phyloP scores from a whole-genome alignment of 2,888 invertebrate genomes.

The Zygogramma bicolorata region DNA sequence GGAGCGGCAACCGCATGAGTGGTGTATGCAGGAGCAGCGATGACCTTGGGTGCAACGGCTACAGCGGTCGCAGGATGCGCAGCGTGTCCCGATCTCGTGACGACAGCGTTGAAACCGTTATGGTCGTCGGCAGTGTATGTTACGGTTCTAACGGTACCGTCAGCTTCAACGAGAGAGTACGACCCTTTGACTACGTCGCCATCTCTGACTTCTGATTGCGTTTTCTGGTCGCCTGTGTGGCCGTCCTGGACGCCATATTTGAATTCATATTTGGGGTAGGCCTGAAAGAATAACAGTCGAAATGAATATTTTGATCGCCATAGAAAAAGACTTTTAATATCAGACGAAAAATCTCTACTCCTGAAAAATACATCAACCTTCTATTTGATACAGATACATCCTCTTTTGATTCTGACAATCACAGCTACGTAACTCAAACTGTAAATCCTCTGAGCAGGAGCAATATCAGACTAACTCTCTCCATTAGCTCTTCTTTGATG shows the following conservation, averaged over 20 bases:
- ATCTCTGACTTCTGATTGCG: constrained; percentile 70
- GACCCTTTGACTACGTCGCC: constrained; percentile 72
- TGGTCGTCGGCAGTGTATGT: constrained; percentile 72
- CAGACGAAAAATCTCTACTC: too few relatives aligned
- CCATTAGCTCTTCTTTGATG: too few relatives aligned
- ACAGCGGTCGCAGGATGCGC: constrained; percentile 67
- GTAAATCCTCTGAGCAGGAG: too few relatives aligned
- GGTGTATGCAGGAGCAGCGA: constrained; percentile 54
- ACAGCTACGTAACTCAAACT: too few relatives aligned
- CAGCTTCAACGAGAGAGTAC: constrained; percentile 71
- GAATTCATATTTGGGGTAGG: constrained; percentile 73
- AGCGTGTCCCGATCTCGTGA: constrained; percentile 70
- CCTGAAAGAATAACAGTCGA: constrained; percentile 53
- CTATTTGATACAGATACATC: too few relatives aligned
- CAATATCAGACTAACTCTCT: too few relatives aligned
- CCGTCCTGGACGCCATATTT: constrained; percentile 72
- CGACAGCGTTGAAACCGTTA: constrained; percentile 68
- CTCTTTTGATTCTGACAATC: too few relatives aligned
- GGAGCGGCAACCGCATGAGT: constrained; percentile 44
- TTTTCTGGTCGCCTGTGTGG: constrained; percentile 72
- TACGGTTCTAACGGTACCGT: constrained; percentile 71
- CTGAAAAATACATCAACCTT: too few relatives aligned
- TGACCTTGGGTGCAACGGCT: constrained; percentile 57
- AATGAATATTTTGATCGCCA: neutral
- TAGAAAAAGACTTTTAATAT: too few relatives aligned